phyloP scores from a whole-genome alignment of 2,888 invertebrate genomes.

The Clivina fossor region DNA sequence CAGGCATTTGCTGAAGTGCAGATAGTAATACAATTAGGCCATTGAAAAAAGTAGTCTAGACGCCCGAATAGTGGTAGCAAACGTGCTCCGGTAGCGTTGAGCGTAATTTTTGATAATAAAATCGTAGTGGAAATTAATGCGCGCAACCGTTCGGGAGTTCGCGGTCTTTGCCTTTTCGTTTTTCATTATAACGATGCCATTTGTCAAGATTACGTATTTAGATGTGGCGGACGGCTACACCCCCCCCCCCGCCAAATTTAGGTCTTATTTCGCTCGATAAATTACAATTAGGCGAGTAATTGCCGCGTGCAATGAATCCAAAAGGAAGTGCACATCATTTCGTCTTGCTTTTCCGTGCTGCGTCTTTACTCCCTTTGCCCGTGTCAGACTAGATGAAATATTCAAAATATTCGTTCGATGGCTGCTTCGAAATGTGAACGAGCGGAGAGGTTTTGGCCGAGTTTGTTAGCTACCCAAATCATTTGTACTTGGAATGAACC shows the following conservation, averaged over 20 bases:
- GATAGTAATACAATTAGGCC: too few relatives aligned
- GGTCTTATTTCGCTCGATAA: slow-evolving; percentile 33
- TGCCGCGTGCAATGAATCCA: slow-evolving; percentile 30
- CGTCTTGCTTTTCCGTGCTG: not conserved
- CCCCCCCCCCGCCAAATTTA: slow-evolving; percentile 27
- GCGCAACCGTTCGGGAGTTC: slow-evolving; percentile 3
- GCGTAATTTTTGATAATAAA: slow-evolving; percentile 29
- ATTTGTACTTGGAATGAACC: too few relatives aligned
- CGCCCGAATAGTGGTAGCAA: too few relatives aligned
- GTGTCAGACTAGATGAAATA: slow-evolving; percentile 1
- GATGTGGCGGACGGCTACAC: slow-evolving; percentile 29
- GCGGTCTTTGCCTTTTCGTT: slow-evolving; percentile 28
- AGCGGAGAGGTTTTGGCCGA: too few relatives aligned
- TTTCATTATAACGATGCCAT: slow-evolving; percentile 33
- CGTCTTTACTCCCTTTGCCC: not conserved
- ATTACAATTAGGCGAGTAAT: slow-evolving; percentile 33
- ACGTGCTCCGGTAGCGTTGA: too few relatives aligned
- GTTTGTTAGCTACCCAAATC: too few relatives aligned
- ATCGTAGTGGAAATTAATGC: slow-evolving; percentile 27
- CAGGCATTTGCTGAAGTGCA: too few relatives aligned
- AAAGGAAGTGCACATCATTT: not conserved
- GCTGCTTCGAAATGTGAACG: too few relatives aligned
- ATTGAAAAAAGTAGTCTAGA: too few relatives aligned
- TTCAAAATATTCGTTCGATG: slow-evolving; percentile 14
- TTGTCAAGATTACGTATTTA: slow-evolving; percentile 34